phyloP scores from a whole-genome alignment of 2,113 vertebrate species.

The Odobenus rosmarus region DNA sequence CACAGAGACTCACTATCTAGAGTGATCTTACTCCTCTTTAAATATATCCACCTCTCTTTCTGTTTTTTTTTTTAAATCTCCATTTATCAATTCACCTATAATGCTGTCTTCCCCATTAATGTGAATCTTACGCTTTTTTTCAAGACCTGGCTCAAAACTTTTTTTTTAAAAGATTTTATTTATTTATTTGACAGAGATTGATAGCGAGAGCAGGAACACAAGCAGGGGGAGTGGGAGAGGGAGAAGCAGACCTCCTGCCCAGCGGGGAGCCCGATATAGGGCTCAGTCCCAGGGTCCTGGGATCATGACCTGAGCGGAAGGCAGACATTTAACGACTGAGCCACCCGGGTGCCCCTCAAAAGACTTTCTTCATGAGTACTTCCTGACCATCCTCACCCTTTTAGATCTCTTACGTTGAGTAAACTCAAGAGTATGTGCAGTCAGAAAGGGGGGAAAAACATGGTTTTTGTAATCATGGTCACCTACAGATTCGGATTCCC shows the following conservation, averaged over 20 bases:
- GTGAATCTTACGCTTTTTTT: neutral
- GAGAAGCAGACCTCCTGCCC: no score
- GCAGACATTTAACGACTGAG: no score
- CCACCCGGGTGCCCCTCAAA: no score
- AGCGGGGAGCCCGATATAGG: no score
- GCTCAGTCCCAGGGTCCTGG: no score
- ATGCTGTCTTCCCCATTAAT: neutral
- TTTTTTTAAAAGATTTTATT: no score
- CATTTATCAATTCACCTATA: neutral
- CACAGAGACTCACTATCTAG: neutral
- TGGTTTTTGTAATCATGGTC: constrained; percentile 4
- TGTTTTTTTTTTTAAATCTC: neutral
- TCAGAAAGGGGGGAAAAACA: neutral
- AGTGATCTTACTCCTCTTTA: neutral
- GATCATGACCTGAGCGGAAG: no score
- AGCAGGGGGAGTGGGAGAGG: no score
- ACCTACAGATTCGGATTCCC: neutral
- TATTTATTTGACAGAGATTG: no score
- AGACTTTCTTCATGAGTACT: neutral
- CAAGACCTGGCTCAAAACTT: neutral
- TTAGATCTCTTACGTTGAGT: neutral
- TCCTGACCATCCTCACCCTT: neutral
- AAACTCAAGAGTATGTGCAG: neutral
- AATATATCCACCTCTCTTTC: neutral
- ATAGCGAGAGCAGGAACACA: no score